Evolutionary conservation across 2,113 vertebrate species (phyloP).

Genomic region (Paramisgurnus dabryanus): DNA sequence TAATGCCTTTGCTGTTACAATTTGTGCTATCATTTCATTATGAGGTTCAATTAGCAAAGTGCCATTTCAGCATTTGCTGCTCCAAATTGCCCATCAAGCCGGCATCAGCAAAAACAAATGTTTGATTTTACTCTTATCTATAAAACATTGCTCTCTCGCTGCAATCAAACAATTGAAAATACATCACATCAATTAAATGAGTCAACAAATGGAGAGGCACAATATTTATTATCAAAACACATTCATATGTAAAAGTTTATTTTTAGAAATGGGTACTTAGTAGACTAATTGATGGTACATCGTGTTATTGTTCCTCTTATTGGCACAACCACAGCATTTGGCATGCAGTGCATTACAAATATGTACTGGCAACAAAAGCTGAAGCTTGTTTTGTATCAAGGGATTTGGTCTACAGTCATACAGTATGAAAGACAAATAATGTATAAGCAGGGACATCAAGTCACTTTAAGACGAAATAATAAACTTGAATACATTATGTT

Average conservation of each 20-base stretch:
- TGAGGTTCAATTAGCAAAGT: slow-evolving; percentile 19
- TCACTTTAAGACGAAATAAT: no score
- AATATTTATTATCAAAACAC: slow-evolving; percentile 31
- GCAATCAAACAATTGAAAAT: slow-evolving; percentile 35
- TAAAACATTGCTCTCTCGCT: neutral
- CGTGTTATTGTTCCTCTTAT: slow-evolving; percentile 28
- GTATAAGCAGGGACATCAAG: neutral
- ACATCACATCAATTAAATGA: slow-evolving; percentile 19
- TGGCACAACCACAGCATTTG: slow-evolving; percentile 22
- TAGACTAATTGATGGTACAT: slow-evolving; percentile 38
- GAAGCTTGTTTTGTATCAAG: neutral
- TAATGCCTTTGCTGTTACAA: slow-evolving; percentile 7
- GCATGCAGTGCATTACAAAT: neutral
- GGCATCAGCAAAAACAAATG: slow-evolving; percentile 6
- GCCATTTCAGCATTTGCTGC: slow-evolving; percentile 7
- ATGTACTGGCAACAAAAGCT: slow-evolving; percentile 1
- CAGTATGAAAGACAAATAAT: neutral
- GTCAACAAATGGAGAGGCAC: slow-evolving; percentile 31
- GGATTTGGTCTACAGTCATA: neutral
- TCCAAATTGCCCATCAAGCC: slow-evolving; percentile 28
- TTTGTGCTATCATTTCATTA: slow-evolving; percentile 10
- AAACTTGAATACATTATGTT: no score
- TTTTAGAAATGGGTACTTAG: slow-evolving; percentile 37
- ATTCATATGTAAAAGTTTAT: slow-evolving; percentile 29
- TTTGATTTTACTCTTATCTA: slow-evolving; percentile 26